Conservation (phyloP, 2,888 invertebrate species). For the Ennomos quercinarius region DNA sequence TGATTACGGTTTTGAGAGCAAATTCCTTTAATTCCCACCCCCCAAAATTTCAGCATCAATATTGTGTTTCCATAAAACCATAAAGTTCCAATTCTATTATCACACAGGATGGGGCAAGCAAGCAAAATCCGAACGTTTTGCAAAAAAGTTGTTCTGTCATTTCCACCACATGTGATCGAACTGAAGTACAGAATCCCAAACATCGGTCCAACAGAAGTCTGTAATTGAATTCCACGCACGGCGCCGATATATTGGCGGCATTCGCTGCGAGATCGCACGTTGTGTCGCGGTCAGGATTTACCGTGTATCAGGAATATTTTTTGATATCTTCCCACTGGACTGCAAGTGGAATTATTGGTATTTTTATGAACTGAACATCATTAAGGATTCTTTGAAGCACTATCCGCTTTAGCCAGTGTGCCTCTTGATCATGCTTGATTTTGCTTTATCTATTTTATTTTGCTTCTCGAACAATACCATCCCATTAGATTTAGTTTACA, state of each 20-base stretch:
- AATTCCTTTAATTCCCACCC: not conserved
- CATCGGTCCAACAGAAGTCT: constrained; percentile 57
- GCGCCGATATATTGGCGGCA: constrained; percentile 48
- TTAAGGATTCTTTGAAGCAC: constrained; percentile 54
- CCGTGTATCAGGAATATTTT: constrained; percentile 75
- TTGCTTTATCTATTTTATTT: too few species aligned
- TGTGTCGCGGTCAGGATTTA: constrained; percentile 73
- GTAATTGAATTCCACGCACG: constrained; percentile 78
- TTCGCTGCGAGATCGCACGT: constrained; percentile 63
- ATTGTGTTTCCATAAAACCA: constrained; percentile 8
- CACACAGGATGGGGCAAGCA: not conserved
- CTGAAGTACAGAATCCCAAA: constrained; percentile 53
- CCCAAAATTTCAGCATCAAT: not conserved
- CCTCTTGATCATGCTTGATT: not conserved
- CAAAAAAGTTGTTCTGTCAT: constrained; percentile 31
- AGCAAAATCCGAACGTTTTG: constrained; percentile 22
- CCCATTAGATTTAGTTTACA: too few species aligned
- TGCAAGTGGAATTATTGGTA: constrained; percentile 64
- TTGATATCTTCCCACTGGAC: constrained; percentile 67
- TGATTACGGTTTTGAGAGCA: constrained; percentile 2
- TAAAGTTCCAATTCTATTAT: constrained; percentile 3
- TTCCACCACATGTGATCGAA: constrained; percentile 34
- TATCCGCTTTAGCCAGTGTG: constrained; percentile 25
- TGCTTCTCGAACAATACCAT: too few species aligned
- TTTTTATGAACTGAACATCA: constrained; percentile 67